These are phyloP conservation scores for Morone saxatilis DNA, from an alignment of 2,113 vertebrate genomes.

Conservation along the genomic window DNA sequence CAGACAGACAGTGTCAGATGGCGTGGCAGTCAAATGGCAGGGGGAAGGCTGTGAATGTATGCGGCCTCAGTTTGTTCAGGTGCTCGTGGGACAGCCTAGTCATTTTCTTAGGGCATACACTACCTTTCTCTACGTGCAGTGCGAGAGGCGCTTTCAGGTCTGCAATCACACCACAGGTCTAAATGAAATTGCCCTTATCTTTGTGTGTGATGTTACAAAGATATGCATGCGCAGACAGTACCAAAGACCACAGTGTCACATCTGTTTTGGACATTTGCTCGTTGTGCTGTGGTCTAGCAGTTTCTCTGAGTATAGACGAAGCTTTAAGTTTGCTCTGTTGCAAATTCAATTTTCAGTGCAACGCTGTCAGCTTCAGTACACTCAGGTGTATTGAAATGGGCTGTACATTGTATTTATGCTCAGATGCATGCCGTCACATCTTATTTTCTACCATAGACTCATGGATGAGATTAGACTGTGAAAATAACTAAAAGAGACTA, in stretches of 20 bases:
- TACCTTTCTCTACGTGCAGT: not conserved
- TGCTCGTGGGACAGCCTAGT: not conserved
- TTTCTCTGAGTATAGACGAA: not conserved
- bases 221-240: not conserved
- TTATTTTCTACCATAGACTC: not conserved
- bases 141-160: not conserved
- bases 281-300: not conserved
- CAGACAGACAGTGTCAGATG: slow-evolving; percentile 48
- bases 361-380: not conserved
- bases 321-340: not conserved
- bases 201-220: not conserved
- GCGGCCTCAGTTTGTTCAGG: slow-evolving; percentile 43
- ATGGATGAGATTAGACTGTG: not conserved
- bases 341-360: not conserved
- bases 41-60: slow-evolving; percentile 4
- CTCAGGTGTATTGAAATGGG: not conserved
- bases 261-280: not conserved
- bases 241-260: not conserved
- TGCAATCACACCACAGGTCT: not conserved
- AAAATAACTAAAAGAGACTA: not conserved
- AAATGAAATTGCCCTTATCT: not conserved
- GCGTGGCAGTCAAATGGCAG: slow-evolving; percentile 26
- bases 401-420: not conserved
- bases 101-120: not conserved
- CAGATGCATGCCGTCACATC: not conserved